Percentiles rank a stretch among this genome's conserved stretches.
Evolutionary conservation across 2,888 invertebrate species (phyloP).

Genomic region (Phortica okadai): DNA sequence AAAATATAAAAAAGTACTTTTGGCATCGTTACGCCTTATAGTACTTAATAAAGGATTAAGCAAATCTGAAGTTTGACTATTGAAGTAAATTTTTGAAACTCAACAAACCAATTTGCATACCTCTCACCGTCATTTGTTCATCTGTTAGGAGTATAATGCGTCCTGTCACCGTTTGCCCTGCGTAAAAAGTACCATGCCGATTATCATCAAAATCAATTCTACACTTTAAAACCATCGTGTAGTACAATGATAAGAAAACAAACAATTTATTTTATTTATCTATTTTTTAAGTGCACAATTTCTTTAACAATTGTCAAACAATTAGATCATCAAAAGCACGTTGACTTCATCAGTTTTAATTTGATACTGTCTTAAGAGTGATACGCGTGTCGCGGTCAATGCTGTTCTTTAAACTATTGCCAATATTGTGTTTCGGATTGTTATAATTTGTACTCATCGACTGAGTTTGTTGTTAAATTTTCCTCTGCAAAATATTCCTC

Average conservation of each 20-base stretch:
- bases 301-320: background rate
- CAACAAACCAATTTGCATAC: slow-evolving; percentile 38
- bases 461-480: too few species aligned
- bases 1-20: too few species aligned
- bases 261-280: background rate
- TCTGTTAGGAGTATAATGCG: slow-evolving; percentile 59
- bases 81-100: background rate
- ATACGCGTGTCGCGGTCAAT: background rate
- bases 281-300: background rate
- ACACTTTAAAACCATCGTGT: slow-evolving; percentile 62
- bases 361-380: background rate
- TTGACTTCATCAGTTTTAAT: background rate
- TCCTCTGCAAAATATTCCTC: background rate
- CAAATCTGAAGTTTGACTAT: too few species aligned
- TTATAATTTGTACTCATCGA: background rate
- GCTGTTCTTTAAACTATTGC: background rate
- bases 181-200: slow-evolving; percentile 66
- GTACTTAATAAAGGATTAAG: too few species aligned
- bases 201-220: slow-evolving; percentile 71
- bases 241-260: background rate
- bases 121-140: slow-evolving; percentile 57
- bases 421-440: background rate
- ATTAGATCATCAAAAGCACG: background rate
- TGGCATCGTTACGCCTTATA: too few species aligned
- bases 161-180: slow-evolving; percentile 69